These are phyloP conservation scores for Aphidius ervi DNA, from an alignment of 1,140 invertebrate species.

Conservation along the genomic window DNA sequence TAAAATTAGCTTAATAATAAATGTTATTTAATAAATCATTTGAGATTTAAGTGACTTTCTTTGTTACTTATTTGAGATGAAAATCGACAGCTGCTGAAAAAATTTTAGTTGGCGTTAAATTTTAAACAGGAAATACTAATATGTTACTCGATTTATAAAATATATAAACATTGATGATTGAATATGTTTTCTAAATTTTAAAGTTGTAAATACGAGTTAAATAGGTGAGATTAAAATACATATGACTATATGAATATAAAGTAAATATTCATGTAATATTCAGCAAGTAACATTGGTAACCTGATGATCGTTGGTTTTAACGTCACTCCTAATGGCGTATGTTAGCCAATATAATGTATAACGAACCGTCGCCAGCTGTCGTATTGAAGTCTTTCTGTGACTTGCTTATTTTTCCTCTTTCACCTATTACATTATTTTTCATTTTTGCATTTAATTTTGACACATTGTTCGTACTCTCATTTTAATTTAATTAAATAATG, in stretches of 20 bases:
- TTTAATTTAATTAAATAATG: neutral
- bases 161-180: too few species aligned
- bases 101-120: conserved; percentile 13
- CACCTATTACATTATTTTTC: neutral
- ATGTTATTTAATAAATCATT: too few species aligned
- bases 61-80: conserved; percentile 8
- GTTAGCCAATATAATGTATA: conserved; percentile 35
- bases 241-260: conserved; percentile 15
- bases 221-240: conserved; percentile 31
- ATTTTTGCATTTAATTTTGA: conserved; percentile 2
- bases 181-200: too few species aligned
- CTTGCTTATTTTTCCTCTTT: conserved; percentile 2
- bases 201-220: neutral
- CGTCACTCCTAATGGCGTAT: conserved; percentile 31
- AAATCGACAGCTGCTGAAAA: conserved; percentile 11
- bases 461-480: conserved; percentile 3
- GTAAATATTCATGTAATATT: conserved; percentile 20
- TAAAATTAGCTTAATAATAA: too few species aligned
- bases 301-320: conserved; percentile 32
- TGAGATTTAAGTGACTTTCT: too few species aligned
- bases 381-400: conserved; percentile 23
- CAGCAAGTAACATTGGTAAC: conserved; percentile 9
- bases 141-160: conserved; percentile 15
- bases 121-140: conserved; percentile 21
- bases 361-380: conserved; percentile 35